Percentiles rank a stretch among this genome's conserved stretches.
These are phyloP conservation scores for Siderastrea radians DNA, from an alignment of 92 coral and sea anemone genomes.

Conservation along the genomic window DNA sequence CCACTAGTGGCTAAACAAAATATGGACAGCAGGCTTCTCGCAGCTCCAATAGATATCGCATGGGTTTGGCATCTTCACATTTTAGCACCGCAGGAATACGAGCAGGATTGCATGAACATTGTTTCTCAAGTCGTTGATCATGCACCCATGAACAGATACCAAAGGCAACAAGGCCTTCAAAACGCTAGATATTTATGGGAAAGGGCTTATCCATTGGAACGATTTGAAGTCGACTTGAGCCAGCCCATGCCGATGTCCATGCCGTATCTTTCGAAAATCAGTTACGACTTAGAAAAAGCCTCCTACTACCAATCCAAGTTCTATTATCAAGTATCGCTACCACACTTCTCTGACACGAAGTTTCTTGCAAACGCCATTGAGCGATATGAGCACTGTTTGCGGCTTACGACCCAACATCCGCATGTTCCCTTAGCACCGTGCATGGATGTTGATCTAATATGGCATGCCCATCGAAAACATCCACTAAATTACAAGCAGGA, in stretches of 20 bases:
- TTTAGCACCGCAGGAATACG: conserved; percentile 69
- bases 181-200: conserved; percentile 40
- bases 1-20: conserved; percentile 62
- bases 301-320: conserved; percentile 54
- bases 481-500: conserved; percentile 74
- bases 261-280: conserved; percentile 31
- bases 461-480: conserved; percentile 83
- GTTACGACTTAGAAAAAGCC: conserved; percentile 58
- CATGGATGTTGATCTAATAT: conserved; percentile 82
- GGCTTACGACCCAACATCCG: conserved; percentile 70
- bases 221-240: conserved; percentile 62
- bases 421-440: conserved; percentile 75
- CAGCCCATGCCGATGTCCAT: neutral
- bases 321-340: conserved; percentile 80
- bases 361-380: conserved; percentile 74
- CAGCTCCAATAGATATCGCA: conserved; percentile 83
- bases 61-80: conserved; percentile 86
- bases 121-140: conserved; percentile 60
- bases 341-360: conserved; percentile 71
- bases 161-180: conserved; percentile 17
- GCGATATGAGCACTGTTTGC: conserved; percentile 75
- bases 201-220: conserved; percentile 29
- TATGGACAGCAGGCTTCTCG: conserved; percentile 19
- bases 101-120: conserved; percentile 54
- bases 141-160: conserved; percentile 26